Evolutionary conservation across 2,113 vertebrate genomes (phyloP), one percentile per base, ranked within the genome.

Genomic region (Sceloporus tristichus): DNA sequence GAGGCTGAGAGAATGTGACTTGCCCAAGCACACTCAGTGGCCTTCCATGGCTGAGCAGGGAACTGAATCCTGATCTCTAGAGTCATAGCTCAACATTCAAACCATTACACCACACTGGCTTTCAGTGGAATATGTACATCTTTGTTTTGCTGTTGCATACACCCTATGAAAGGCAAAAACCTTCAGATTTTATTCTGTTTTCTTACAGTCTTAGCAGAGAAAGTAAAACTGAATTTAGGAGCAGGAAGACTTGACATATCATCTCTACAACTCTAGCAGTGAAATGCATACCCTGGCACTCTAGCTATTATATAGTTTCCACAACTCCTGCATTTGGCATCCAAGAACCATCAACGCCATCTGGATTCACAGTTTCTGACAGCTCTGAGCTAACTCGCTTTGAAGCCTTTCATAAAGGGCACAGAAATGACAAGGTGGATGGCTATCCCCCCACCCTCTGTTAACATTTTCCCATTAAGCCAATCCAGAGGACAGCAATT

Each of bases 121-220:
- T 4, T 48, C 48, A 48, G 48, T 48, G 48, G 48, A 48, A 48
- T 48, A 48, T 48, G 48, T 48, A 48, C 4, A 48, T 48, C 48
- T 7, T 3, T 94, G 87, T 9, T 48, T 93, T 88, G 62, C 88
- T 85, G 85, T 88, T 18, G 9, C 21, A 16, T 42, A 81, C 84
- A 90, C 11, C 82, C 85, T 94, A 86, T 0, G 21, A 82, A 94
- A 92, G 70, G 59, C 87, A 76, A 93, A 95, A 88, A 91, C 23
- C 29, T n/a, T 42, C 29, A 70, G 91, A 92, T 16, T 56, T 85
- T 59, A 89, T 87, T 93, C 95, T 91, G 86, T 91, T 38, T 89
- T 65, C 70, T 77, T 91, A 1, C 5, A 88, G 84, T 92, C 90
- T 92, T 91, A 92, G 92, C 90, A 91, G 92, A 89, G 91, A 90